Conservation (phyloP, 2,113 vertebrate species). For the Hydropotes inermis region DNA sequence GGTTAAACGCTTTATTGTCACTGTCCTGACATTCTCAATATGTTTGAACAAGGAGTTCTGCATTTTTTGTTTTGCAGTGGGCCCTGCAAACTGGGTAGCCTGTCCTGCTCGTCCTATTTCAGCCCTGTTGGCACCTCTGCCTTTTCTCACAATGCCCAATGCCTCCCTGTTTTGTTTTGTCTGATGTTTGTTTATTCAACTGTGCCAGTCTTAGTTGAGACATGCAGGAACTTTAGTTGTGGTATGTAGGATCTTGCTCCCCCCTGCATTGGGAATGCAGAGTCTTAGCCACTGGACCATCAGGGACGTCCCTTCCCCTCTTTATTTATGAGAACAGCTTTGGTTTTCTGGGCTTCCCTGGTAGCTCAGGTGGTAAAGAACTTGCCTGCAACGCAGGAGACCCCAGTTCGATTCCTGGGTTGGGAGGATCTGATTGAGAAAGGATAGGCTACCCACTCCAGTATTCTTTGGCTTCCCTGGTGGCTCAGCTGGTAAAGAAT, state of each 20-base stretch:
- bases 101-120: background rate
- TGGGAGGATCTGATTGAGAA: background rate
- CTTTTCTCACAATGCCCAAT: background rate
- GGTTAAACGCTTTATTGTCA: background rate
- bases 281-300: background rate
- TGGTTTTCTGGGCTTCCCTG: background rate
- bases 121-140: background rate
- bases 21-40: background rate
- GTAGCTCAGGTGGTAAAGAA: background rate
- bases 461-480: background rate
- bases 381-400: background rate
- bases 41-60: background rate
- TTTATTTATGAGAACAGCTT: background rate
- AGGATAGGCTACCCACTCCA: background rate
- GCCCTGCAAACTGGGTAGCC: background rate
- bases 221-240: background rate
- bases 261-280: background rate
- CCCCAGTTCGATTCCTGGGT: background rate
- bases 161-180: background rate
- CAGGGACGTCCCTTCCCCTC: background rate
- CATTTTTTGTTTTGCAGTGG: background rate
- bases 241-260: background rate
- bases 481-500: background rate
- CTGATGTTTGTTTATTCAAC: background rate
- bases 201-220: background rate